Percentiles rank a stretch among this genome's conserved stretches.
These are phyloP conservation scores for Eristalinus sepulchralis DNA, from an alignment of 2,888 invertebrate species.

Conservation along the genomic window DNA sequence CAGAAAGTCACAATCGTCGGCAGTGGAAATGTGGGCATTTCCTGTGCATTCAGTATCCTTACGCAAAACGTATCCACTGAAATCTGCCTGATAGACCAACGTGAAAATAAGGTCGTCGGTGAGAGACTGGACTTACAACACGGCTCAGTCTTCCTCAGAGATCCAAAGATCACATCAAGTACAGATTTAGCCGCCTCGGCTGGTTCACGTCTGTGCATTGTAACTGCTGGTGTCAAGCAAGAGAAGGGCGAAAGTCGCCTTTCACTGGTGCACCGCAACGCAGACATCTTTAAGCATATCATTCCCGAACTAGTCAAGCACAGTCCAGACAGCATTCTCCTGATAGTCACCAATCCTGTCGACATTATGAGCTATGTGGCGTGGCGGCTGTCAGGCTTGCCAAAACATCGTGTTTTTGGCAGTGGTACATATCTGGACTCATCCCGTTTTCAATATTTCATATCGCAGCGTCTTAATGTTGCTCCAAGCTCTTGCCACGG, in stretches of 20 bases:
- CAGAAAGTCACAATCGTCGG: slow-evolving; percentile 92
- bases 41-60: slow-evolving; percentile 89
- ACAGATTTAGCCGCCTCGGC: slow-evolving; percentile 87
- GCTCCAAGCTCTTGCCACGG: slow-evolving; percentile 91
- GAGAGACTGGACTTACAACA: slow-evolving; percentile 94
- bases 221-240: slow-evolving; percentile 93
- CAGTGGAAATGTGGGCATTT: slow-evolving; percentile 93
- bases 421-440: slow-evolving; percentile 95
- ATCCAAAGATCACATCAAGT: slow-evolving; percentile 86
- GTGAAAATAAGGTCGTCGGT: slow-evolving; percentile 89
- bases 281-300: slow-evolving; percentile 89
- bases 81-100: slow-evolving; percentile 88
- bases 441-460: slow-evolving; percentile 90
- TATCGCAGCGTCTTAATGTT: slow-evolving; percentile 88
- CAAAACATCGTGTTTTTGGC: slow-evolving; percentile 90
- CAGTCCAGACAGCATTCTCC: slow-evolving; percentile 90
- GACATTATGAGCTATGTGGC: slow-evolving; percentile 93
- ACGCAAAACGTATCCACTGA: slow-evolving; percentile 90
- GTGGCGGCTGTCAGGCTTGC: slow-evolving; percentile 93
- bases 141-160: slow-evolving; percentile 88
- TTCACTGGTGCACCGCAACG: slow-evolving; percentile 90
- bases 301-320: slow-evolving; percentile 84
- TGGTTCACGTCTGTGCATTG: slow-evolving; percentile 89
- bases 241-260: slow-evolving; percentile 89
- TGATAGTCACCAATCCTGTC: slow-evolving; percentile 93